Base-by-base conservation (phyloP, 2,888 invertebrate species). In the Syritta pipiens region DNA sequence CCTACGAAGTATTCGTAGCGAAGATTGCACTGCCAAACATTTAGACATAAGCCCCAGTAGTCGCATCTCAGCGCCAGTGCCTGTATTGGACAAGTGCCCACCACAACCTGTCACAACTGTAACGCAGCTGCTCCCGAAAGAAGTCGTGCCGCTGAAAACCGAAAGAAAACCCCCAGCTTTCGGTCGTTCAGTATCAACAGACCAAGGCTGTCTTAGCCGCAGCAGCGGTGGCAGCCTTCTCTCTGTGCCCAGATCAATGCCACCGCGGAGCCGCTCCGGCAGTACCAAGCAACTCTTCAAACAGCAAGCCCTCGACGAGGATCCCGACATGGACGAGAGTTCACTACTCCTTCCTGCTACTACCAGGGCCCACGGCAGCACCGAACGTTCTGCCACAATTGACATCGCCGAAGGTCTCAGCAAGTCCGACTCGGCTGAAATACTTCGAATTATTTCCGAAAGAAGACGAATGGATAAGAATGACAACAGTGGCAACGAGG, bases 251-350 rank as follows among this genome's bases (percentile, higher is more conserved):
- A 85, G 87, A 35, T 84, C 86, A 44, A 86, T 88, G 86, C 89
- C 89, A 44, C 89, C 87, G 84, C 84, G 88, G 40, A 88, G 86
- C 82, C 86, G 89, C 74, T 88, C 88, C 68, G 88, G 86, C 77
- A 91, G 91, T 84, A 90, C 91, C 17, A 92, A 91, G 83, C 91
- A 91, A 84, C 86, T 91, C 7, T 91, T 91, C 84, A 91, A 91
- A 83, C 91, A 91, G 82, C 88, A 89, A 82, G 91, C 91, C 0
- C 88, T 91, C 67, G 91, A 91, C 77, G 91, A 91, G 82, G 88
- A 90, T 75, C 87, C 86, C 37, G 88, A 89, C 79, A 87, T 89
- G 65, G 91, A 91, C 83, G 91, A 91, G 82, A 90, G 88, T 28
- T 90, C 90, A 44, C 87, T 91, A 82, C 84, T 91, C 48, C 77